phyloP scores from a whole-genome alignment of 1,140 invertebrate genomes.

The Homalodisca vitripennis region DNA sequence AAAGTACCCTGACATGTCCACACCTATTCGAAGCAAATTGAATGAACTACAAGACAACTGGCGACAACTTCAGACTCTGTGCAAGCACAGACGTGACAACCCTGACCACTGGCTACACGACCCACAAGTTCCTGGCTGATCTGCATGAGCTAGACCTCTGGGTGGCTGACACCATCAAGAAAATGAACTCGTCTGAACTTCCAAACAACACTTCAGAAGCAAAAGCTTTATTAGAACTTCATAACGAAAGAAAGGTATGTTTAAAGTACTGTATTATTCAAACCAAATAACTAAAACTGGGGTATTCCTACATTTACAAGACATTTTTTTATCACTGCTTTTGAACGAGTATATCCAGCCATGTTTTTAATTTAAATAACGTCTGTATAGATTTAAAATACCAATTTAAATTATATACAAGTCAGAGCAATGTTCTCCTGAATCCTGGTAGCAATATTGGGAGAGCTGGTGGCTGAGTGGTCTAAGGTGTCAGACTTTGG shows the following conservation, averaged over 20 bases:
- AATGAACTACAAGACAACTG: slow-evolving; percentile 69
- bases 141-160: slow-evolving; percentile 74
- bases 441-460: no score
- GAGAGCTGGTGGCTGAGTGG: no score
- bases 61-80: slow-evolving; percentile 66
- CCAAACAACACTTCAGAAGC: slow-evolving; percentile 87
- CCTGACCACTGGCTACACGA: slow-evolving; percentile 69
- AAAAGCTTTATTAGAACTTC: slow-evolving; percentile 82
- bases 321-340: no score
- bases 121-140: slow-evolving; percentile 82
- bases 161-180: slow-evolving; percentile 77
- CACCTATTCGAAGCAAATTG: slow-evolving; percentile 67
- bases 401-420: no score
- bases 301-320: no score
- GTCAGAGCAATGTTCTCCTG: no score
- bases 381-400: no score
- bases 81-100: slow-evolving; percentile 61
- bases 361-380: no score
- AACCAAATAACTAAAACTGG: no score
- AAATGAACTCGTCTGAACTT: slow-evolving; percentile 83
- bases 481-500: no score
- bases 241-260: slow-evolving; percentile 82
- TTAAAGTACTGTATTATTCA: neutral
- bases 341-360: no score
- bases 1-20: slow-evolving; percentile 72